These are phyloP conservation scores for Rhinoraja longicauda DNA, from an alignment of 2,797 vertebrate genomes.

Conservation along the genomic window DNA sequence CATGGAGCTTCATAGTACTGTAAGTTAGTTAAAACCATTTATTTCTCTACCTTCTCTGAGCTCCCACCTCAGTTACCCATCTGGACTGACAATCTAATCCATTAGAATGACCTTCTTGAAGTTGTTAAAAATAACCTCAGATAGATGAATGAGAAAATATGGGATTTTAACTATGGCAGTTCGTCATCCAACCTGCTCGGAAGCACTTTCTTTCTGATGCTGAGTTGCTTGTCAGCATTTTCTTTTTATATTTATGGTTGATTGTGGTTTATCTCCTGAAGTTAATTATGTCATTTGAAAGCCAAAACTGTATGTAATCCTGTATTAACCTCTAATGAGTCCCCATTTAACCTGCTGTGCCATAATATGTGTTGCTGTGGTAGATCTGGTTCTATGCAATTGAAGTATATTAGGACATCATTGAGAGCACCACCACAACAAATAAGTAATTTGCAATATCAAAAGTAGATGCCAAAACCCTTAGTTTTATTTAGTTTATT, in stretches of 20 bases:
- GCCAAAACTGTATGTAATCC: background rate
- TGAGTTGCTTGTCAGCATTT: background rate
- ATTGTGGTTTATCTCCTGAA: background rate
- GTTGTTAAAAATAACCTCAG: background rate
- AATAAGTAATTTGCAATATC: background rate
- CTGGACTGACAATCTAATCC: background rate
- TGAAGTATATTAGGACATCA: background rate
- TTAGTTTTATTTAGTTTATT: background rate
- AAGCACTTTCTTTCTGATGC: background rate
- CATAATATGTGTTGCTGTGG: background rate
- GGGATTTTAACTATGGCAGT: background rate
- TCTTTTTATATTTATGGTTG: background rate
- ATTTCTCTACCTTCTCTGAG: background rate
- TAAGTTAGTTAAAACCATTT: background rate
- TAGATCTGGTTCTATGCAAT: background rate
- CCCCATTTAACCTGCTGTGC: background rate
- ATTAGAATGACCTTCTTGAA: background rate
- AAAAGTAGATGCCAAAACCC: background rate
- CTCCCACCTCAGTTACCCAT: background rate
- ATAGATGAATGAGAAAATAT: background rate
- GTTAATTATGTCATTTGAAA: constrained; percentile 13
- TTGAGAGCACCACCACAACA: background rate
- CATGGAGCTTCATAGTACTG: background rate
- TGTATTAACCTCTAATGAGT: background rate
- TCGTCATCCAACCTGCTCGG: background rate